phyloP scores from a whole-genome alignment of 2,888 invertebrate species.

The Tillus elongatus region DNA sequence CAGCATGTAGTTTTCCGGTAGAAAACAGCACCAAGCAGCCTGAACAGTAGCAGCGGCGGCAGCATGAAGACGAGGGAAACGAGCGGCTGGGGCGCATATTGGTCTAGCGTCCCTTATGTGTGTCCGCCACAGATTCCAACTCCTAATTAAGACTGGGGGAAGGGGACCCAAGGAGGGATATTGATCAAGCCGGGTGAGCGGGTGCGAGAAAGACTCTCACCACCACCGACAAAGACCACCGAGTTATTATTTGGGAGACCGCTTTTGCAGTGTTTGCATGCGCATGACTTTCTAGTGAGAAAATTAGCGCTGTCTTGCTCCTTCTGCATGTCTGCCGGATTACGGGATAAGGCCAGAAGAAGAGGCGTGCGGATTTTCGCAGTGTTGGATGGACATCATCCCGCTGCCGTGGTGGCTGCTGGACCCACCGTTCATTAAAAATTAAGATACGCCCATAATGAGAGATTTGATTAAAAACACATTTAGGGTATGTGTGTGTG shows the following conservation, averaged over 20 bases:
- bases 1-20: no score
- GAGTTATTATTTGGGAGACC: constrained; percentile 43
- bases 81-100: constrained; percentile 35
- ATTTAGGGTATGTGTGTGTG: constrained; percentile 37
- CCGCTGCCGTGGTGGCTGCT: no score
- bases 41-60: no score
- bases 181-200: constrained; percentile 41
- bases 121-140: constrained; percentile 77
- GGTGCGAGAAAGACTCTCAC: constrained; percentile 28
- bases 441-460: constrained; percentile 41
- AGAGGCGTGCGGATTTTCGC: no score
- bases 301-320: no score
- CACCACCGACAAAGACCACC: constrained; percentile 29
- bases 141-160: constrained; percentile 74
- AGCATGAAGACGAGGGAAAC: constrained; percentile 17
- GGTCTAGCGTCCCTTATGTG: constrained; percentile 48
- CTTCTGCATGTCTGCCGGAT: no score
- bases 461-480: constrained; percentile 44
- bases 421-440: constrained; percentile 41
- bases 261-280: constrained; percentile 38
- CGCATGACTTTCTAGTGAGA: constrained; percentile 35
- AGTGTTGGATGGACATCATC: no score
- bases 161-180: constrained; percentile 40
- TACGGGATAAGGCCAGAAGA: no score
- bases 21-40: no score